Base-by-base conservation (phyloP, 2,888 invertebrate species). In the Cheilosia impressa region DNA sequence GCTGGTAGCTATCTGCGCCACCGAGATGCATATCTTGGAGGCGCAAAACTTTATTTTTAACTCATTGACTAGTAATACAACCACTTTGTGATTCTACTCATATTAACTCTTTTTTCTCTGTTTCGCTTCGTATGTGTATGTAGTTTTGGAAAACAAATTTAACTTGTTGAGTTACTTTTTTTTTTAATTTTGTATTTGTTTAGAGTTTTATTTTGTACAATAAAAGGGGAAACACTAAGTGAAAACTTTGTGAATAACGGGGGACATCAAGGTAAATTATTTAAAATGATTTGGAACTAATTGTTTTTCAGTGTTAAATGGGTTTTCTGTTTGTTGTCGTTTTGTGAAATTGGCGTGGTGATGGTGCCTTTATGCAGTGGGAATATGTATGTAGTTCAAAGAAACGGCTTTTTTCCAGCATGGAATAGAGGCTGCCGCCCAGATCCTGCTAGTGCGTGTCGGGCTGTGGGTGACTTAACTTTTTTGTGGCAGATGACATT, bases 21-120 rank as follows among this genome's bases (percentile, higher is more conserved):
- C 96, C 0, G 97, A 97, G 91, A 93, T 95, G 91, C 96, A 96
- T 91, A 93, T 96, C 88, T 91, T 94, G 63, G 94, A 94, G 88
- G 94, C 94, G 55, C 93, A 93, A 88, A 93, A 93, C 88, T 94
- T 93, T 90, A 93, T 94, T 87, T 94, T 93, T 90, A 92, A 93
- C 88, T 92, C 92, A 87, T 89, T 92, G 85, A 91, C 91, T 87
- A 91, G 91, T 88, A 92, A 93, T 88, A 91, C 91, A 89, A 91
- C 91, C 84, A 90, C 91, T 88, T 90, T 92, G 90, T 92, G 91
- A 92, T 92, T 90, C 89, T 89, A 90, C 43, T 81, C 45, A 81
- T 50, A 47, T 47, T 55, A 63, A 52, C 17, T 13, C 13, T 63
- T 57, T 50, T 80, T 10, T 58, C 10, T 52, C 10, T 52, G 22